Base-by-base conservation (phyloP, 2,797 vertebrate genomes). In the Tapirus indicus region DNA sequence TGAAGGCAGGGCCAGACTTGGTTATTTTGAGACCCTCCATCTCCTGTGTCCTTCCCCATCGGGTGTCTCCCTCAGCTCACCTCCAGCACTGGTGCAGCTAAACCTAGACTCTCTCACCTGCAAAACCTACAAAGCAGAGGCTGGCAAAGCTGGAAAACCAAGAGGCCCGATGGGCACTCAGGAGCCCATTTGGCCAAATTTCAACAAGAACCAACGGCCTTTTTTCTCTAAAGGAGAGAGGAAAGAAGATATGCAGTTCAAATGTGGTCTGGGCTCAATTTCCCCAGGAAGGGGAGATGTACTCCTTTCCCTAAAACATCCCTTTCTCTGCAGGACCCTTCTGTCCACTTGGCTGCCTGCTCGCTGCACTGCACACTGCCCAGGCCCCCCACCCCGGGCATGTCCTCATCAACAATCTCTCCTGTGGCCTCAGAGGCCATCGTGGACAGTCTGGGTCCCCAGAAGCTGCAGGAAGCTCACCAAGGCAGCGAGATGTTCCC, bases 151-250 rank as follows among this genome's bases (percentile, higher is more conserved):
- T 38, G 32, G 52, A 94, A 58, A 18, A 32, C 35, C 0, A 23
- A 68, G 10, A 87, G 35, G 35, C 54, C 20, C 4, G 25, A 2
- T 0, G 2, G 14, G 52, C 12, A 20, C 52, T 71, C 12, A 32
- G 79, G 52, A 56, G 52, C 17, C 18, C 16, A 27, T 29, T 47
- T 32, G 79, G 84, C 25, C 56, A 47, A 41, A 32, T 79, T 64
- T 79, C 75, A 21, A 41, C n/a, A 23, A 49, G 82, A 66, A 69
- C 38, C 2, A 14, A 27, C 21, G 52, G 17, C 12, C 47, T 41
- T 83, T 58, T 47, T 80, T 49, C n/a, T 72, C 12, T 66, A 35
- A 85, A 92, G 60, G 38, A 71, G 71, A 52, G n/a, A 85, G 18
- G 38, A 58, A 16, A 49, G 10, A 13, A 14, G 8, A 11, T 17